Evolutionary conservation across 2,888 invertebrate species (phyloP), one percentile per base, ranked within the genome.

Genomic region (Thyatira batis): DNA sequence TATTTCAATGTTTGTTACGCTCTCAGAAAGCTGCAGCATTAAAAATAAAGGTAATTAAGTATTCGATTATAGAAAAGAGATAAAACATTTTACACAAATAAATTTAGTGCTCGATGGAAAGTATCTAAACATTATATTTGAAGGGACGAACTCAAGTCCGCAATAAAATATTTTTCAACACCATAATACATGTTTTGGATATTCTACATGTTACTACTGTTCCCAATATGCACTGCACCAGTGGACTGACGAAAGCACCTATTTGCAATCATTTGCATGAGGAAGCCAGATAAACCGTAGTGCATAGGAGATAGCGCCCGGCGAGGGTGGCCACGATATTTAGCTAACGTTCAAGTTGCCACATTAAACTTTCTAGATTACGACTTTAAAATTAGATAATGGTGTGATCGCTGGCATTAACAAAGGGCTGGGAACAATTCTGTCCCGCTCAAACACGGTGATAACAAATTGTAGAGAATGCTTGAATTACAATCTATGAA

Each of bases 201-300:
- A n/a, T n/a, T n/a, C n/a, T n/a, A n/a, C n/a, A n/a, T n/a, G n/a
- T n/a, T n/a, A 43, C 43, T 48, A 10, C 17, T 27, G 27, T 48
- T 17, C 9, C 13, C 8, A 46, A 9, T 8, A 46, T 25, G 13
- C 11, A 23, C 21, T 23, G 13, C 58, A 55, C 60, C 57, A 53
- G 57, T 53, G 60, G 17, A 39, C 73, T 78, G 77, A 78, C 71
- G 80, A 85, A 85, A 85, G 76, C 72, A 71, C 69, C 76, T 73
- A 82, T 87, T 87, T 84, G 80, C 81, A 85, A 80, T 75, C 64
- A 87, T 85, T 87, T 87, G 84, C 87, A 88, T 87, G 73, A 86
- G 87, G 87, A 87, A 89, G 75, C 75, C 54, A 75, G 81, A 84
- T 84, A 82, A 77, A 72, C 69, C 62, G 69, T 66, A 72, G 73